Conservation (phyloP, 2,888 invertebrate genomes). For the Odontocolon sp. region DNA sequence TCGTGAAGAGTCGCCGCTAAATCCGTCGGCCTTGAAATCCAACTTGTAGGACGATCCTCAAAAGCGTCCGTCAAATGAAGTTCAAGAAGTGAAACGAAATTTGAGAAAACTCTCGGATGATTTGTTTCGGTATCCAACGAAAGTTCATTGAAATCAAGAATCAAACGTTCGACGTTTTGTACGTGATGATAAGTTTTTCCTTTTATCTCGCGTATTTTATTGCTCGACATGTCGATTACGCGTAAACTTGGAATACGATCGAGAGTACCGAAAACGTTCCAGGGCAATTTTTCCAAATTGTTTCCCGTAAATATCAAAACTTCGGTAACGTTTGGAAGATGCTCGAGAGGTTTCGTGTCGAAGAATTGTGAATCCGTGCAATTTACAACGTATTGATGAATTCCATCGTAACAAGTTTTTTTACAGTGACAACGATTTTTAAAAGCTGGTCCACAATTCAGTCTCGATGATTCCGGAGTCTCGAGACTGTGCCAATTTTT, state of each 20-base stretch:
- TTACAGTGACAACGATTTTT: constrained; percentile 83
- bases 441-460: constrained; percentile 81
- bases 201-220: constrained; percentile 86
- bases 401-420: constrained; percentile 81
- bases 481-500: constrained; percentile 74
- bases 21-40: constrained; percentile 69
- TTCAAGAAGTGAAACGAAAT: constrained; percentile 86
- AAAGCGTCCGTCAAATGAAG: constrained; percentile 89
- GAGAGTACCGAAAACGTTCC: constrained; percentile 87
- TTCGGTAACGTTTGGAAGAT: constrained; percentile 85
- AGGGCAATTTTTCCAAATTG: constrained; percentile 84
- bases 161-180: constrained; percentile 85
- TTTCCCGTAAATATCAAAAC: constrained; percentile 89
- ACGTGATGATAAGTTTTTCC: constrained; percentile 90
- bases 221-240: constrained; percentile 88
- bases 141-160: constrained; percentile 88
- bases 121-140: constrained; percentile 84
- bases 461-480: constrained; percentile 64
- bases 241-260: constrained; percentile 83
- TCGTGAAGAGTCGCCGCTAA: constrained; percentile 86
- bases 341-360: constrained; percentile 83
- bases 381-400: constrained; percentile 85
- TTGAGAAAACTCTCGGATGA: constrained; percentile 87
- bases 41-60: constrained; percentile 82
- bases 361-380: constrained; percentile 86